Evolutionary conservation across 1,140 invertebrate genomes (phyloP), one percentile per base, ranked within the genome.

Genomic region (Drosophila nannoptera): DNA sequence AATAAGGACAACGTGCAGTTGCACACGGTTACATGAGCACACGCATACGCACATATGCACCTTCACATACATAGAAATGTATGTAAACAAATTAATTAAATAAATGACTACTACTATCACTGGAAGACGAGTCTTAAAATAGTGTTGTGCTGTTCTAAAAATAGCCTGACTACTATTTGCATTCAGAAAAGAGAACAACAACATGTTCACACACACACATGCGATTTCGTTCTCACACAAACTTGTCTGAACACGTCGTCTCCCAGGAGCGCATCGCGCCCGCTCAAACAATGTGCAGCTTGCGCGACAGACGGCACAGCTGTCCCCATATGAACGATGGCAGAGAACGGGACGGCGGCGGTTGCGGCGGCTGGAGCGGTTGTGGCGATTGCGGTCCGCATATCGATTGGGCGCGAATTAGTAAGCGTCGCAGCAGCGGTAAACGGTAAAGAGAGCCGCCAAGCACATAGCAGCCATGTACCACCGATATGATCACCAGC

Each of bases 401-500:
- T 4, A 50, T 45, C 8, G n/a, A 5, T 29, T 42, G 11, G 0
- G 55, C 14, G 2, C 12, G 7, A 0, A 12, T 0, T 4, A 66
- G 1, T 4, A 60, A 5, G 4, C 31, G 14, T 0, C 36, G 63
- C 38, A 59, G 7, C 2, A 52, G 2, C 11, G 12, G 7, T 4
- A 49, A 7, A 12, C 32, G 46, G 2, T 9, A 22, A 7, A 60
- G 38, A 9, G 9, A 35, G 7, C 31, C 31, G 32, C 40, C 42
- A 3, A 67, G 6, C 48, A 46, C 7, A 12, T 60, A 67, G 46
- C 48, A n/a, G 32, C 56, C 32, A 11, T 67, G 48, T 4, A 67
- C 12, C 31, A 67, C 8, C 14, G 56, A 67, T 8, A 67, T n/a
- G 8, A 49, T 4, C 5, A 67, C 11, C 38, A 67, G 56, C 16